These are phyloP conservation scores for Drosophila hamatofila DNA, from an alignment of 2,888 invertebrate genomes.

Conservation along the genomic window DNA sequence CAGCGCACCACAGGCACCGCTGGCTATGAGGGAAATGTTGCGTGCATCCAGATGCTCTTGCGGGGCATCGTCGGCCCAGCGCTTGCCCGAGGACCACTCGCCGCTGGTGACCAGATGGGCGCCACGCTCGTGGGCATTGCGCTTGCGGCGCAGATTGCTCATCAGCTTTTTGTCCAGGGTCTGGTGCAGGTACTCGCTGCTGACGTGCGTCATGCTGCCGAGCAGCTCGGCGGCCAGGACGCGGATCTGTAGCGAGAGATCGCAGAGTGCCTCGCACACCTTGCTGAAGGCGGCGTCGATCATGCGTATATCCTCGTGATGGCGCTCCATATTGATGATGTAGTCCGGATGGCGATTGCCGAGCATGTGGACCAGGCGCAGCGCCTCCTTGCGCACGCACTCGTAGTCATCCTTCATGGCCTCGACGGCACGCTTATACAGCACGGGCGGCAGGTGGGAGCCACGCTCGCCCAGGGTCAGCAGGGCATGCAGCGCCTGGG, in stretches of 20 bases:
- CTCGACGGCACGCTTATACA: slow-evolving; percentile 88
- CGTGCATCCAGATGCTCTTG: slow-evolving; percentile 91
- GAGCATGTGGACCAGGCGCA: slow-evolving; percentile 94
- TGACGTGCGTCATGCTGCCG: slow-evolving; percentile 94
- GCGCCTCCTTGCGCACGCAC: slow-evolving; percentile 94
- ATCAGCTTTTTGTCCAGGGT: slow-evolving; percentile 99
- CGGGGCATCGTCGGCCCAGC: slow-evolving; percentile 94
- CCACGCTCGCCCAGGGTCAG: slow-evolving; percentile 93
- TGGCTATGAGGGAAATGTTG: slow-evolving; percentile 92
- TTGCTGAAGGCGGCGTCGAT: slow-evolving; percentile 98
- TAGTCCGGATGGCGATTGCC: slow-evolving; percentile 94
- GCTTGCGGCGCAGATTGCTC: slow-evolving; percentile 96
- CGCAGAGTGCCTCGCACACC: slow-evolving; percentile 96
- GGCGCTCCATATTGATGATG: slow-evolving; percentile 89
- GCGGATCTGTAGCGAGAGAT: slow-evolving; percentile 95
- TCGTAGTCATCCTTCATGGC: slow-evolving; percentile 97
- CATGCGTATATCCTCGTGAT: slow-evolving; percentile 93
- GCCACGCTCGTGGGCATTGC: slow-evolving; percentile 93
- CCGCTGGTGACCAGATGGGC: slow-evolving; percentile 93
- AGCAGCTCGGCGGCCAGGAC: slow-evolving; percentile 91
- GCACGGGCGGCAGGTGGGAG: slow-evolving; percentile 89
- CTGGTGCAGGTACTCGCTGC: slow-evolving; percentile 95
- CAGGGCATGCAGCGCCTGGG: slow-evolving; percentile 94
- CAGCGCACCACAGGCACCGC: slow-evolving; percentile 98
- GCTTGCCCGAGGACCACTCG: slow-evolving; percentile 96